These are phyloP conservation scores for Platysteira castanea DNA, from an alignment of 2,113 vertebrate genomes.

Conservation along the genomic window DNA sequence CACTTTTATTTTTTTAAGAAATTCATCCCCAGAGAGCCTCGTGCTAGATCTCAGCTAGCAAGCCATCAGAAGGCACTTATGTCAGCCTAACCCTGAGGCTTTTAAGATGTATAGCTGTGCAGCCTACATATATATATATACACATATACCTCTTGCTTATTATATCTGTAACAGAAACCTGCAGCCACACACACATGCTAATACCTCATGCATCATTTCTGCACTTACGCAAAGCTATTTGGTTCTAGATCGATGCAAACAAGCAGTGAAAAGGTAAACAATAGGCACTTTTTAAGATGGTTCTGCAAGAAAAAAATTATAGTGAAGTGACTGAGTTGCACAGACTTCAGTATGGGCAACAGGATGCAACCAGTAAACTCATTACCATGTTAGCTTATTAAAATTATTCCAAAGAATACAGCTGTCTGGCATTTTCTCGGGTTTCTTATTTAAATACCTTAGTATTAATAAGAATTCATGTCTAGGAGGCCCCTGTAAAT, in stretches of 20 bases:
- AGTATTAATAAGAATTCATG: background rate
- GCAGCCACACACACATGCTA: background rate
- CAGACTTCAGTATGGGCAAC: background rate
- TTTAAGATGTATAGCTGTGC: background rate
- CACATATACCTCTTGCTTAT: background rate
- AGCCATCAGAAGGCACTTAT: constrained; percentile 54
- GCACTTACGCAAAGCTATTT: background rate
- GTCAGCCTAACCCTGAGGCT: constrained; percentile 18
- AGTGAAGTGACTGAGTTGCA: background rate
- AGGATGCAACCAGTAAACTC: background rate
- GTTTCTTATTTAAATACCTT: background rate
- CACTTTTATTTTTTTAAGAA: constrained; percentile 41
- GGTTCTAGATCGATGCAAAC: background rate
- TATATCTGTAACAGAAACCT: background rate
- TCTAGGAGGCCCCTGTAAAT: background rate
- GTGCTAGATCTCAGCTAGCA: background rate
- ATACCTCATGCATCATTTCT: background rate
- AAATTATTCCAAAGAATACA: background rate
- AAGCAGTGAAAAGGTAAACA: background rate
- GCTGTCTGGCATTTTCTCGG: background rate
- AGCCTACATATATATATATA: background rate
- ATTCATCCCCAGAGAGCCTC: background rate
- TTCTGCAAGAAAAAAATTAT: background rate
- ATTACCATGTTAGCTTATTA: background rate
- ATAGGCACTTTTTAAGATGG: background rate